Evolutionary conservation across 92 coral and sea anemone species (phyloP), one percentile per base, ranked within the genome.

Genomic region (Epizoanthus rinbou): DNA sequence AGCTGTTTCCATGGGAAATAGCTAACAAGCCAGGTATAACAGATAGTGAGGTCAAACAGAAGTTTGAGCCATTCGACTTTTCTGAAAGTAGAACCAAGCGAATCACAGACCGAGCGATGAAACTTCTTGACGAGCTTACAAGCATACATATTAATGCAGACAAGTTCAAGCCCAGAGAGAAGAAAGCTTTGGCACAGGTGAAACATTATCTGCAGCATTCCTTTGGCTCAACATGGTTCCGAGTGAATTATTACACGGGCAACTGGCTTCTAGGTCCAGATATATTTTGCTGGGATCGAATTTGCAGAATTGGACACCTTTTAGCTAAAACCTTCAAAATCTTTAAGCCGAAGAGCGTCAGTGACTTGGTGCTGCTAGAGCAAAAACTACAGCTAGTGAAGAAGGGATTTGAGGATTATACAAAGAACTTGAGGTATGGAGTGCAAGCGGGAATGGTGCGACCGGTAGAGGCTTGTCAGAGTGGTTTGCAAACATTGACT

Each of bases 391-490:
- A 65, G 7, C 85, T 83, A 57, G 74, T 91, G 22, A 81, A 80
- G 14, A 54, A 80, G 6, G 93, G 90, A 15, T 88, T 91, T 53
- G 72, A 28, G 19, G 86, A 79, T 45, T 87, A 82, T 43, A 86
- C 75, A 58, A 84, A 70, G 10, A 93, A 93, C 75, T 73, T 86
- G 64, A 72, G 41, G 60, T 53, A 91, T 19, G 97, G 97, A 3
- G 84, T 93, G 18, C 71, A 54, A 8, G 90, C 92, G 17, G 97
- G 97, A 11, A 93, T 93, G 97, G 97, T 93, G 21, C 88, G 97
- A 24, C 89, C 89, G 10, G 24, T 80, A 1, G 89, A 76, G 66
- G 90, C 88, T 17, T 93, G 97, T 53, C 69, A 74, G 45, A 79
- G 90, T 58, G 97, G 92, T 17, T 60, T 88, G 52, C 76, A 80